These are phyloP conservation scores for Apaloderma vittatum DNA, from an alignment of 2,113 vertebrate genomes.

Conservation along the genomic window DNA sequence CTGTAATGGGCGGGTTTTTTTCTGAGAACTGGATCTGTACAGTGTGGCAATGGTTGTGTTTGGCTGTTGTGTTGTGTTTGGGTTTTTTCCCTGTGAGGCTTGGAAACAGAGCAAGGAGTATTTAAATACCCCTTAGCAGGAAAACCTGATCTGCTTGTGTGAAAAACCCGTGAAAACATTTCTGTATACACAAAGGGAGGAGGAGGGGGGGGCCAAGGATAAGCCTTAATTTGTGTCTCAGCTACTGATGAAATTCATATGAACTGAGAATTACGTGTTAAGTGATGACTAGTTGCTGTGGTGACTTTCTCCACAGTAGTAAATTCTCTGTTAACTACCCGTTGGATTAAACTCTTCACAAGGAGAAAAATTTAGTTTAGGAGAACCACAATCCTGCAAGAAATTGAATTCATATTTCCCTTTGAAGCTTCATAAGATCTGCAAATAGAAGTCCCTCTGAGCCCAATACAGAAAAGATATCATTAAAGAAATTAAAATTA, in stretches of 20 bases:
- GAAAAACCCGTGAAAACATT: background rate
- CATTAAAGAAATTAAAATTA: background rate
- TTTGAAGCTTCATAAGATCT: background rate
- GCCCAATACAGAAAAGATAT: background rate
- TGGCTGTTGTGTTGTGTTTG: background rate
- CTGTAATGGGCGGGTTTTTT: background rate
- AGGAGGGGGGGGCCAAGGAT: background rate
- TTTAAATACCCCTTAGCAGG: background rate
- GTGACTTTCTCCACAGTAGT: background rate
- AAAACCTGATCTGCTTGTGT: background rate
- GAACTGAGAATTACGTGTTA: background rate
- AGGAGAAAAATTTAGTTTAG: background rate
- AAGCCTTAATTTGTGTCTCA: background rate
- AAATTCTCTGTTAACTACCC: background rate
- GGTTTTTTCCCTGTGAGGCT: background rate
- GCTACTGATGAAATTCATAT: background rate
- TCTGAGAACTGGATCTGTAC: background rate
- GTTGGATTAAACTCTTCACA: background rate
- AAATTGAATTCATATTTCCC: background rate
- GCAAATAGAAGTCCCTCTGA: background rate
- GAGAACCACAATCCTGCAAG: background rate
- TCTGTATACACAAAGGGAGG: background rate
- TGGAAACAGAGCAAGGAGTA: background rate
- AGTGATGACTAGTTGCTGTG: background rate
- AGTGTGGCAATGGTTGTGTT: background rate